Percentiles rank a stretch among this genome's conserved stretches.
These are phyloP conservation scores for Schizopygopsis pylzovi DNA, from an alignment of 2,797 vertebrate species.

Conservation along the genomic window DNA sequence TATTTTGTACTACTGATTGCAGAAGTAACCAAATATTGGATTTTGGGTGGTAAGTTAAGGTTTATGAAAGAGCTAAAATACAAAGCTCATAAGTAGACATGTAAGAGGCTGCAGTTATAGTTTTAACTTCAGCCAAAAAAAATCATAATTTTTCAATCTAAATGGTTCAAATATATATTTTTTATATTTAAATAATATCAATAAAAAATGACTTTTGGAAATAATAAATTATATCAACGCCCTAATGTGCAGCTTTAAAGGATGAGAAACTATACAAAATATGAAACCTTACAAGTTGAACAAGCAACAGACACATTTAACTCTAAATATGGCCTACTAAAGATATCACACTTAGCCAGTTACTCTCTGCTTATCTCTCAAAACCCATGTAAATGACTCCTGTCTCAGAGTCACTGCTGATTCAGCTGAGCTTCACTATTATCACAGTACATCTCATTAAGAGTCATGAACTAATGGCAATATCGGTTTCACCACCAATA, in stretches of 20 bases:
- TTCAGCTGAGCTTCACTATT: constrained; percentile 46
- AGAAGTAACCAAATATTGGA: background rate
- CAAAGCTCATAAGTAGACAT: background rate
- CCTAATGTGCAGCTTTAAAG: background rate
- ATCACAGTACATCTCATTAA: constrained; percentile 37
- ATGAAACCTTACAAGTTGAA: background rate
- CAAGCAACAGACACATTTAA: constrained; percentile 36
- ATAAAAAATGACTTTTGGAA: too few species aligned
- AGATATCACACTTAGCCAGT: constrained; percentile 51
- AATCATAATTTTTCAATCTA: background rate
- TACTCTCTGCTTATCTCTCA: constrained; percentile 55
- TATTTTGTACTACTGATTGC: background rate
- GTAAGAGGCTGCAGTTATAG: background rate
- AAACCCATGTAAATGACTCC: constrained; percentile 47
- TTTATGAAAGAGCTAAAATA: background rate
- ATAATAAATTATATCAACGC: too few species aligned
- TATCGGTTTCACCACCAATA: constrained; percentile 44
- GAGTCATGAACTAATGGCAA: constrained; percentile 38
- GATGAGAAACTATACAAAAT: background rate
- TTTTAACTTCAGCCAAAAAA: background rate
- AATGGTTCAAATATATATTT: background rate
- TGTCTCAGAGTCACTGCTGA: constrained; percentile 43
- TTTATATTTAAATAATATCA: background rate
- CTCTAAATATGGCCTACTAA: constrained; percentile 54
- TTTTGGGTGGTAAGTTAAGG: background rate